Evolutionary conservation across 2,113 vertebrate species (phyloP).

Genomic region (Anthoscopus minutus): DNA sequence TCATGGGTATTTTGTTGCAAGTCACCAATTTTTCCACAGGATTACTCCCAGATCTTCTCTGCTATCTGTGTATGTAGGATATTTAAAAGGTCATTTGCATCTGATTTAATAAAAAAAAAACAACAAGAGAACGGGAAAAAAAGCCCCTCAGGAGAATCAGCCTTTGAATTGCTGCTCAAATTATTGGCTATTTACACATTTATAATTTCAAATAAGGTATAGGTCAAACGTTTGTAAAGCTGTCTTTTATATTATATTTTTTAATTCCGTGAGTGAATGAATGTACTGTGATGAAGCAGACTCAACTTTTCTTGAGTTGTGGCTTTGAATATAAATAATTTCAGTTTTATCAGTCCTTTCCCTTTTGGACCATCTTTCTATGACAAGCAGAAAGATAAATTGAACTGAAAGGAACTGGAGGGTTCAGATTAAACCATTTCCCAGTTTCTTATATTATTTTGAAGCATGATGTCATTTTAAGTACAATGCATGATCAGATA

Average conservation of each 20-base stretch:
- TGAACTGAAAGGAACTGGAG: background rate
- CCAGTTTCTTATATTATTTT: background rate
- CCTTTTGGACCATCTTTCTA: background rate
- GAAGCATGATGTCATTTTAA: background rate
- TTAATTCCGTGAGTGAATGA: background rate
- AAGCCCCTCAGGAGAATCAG: background rate
- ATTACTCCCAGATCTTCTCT: background rate
- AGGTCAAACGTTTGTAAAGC: constrained; percentile 3
- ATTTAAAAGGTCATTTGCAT: constrained; percentile 33
- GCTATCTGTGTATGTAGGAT: background rate
- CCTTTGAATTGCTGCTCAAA: constrained; percentile 3
- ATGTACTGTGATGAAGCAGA: background rate
- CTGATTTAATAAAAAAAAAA: background rate
- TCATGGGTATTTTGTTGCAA: constrained; percentile 28
- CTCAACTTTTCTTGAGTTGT: background rate
- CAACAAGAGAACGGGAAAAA: background rate
- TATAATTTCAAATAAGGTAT: constrained; percentile 3
- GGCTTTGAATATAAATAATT: background rate
- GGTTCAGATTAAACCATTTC: background rate
- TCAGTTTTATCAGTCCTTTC: background rate
- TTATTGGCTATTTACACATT: background rate
- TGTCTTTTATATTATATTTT: background rate
- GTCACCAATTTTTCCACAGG: background rate
- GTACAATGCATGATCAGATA: background rate
- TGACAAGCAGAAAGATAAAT: background rate